Conservation (phyloP, 1,140 invertebrate genomes). For the Palaemon carinicauda region DNA sequence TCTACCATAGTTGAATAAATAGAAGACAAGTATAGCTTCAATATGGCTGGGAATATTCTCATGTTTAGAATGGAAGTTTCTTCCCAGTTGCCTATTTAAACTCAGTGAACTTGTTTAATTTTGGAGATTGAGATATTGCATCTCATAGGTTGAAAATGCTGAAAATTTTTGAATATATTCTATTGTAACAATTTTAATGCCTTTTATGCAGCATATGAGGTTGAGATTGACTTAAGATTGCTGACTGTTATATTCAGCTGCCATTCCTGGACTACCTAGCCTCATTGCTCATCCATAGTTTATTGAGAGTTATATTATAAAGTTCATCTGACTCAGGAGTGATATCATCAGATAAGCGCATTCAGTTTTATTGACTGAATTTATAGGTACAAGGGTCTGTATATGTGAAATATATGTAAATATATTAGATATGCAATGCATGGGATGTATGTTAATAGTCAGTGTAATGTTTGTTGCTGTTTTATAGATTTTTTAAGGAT, state of each 20-base stretch:
- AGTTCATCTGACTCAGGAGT: constrained; percentile 15
- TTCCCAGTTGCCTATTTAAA: background rate
- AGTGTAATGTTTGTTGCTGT: too few species aligned
- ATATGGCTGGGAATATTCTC: constrained; percentile 4
- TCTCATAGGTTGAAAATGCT: constrained; percentile 6
- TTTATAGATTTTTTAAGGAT: too few species aligned
- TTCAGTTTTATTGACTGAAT: constrained; percentile 11
- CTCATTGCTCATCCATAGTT: background rate
- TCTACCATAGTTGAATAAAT: constrained; percentile 10
- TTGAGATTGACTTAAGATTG: constrained; percentile 2
- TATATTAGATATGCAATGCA: constrained; percentile 11
- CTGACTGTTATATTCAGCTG: background rate
- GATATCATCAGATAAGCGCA: constrained; percentile 1
- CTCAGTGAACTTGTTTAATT: constrained; percentile 28
- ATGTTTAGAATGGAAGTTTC: background rate
- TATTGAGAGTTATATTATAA: constrained; percentile 7
- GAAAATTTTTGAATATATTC: constrained; percentile 23
- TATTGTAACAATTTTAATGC: constrained; percentile 39
- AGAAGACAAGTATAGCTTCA: background rate
- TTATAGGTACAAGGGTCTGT: background rate
- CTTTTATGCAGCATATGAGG: constrained; percentile 25
- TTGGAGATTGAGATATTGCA: constrained; percentile 27
- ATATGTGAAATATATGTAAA: background rate
- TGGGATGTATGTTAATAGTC: background rate
- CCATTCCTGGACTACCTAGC: background rate